Conservation (phyloP, 2,888 invertebrate genomes). For the Oxytorus armatus region DNA sequence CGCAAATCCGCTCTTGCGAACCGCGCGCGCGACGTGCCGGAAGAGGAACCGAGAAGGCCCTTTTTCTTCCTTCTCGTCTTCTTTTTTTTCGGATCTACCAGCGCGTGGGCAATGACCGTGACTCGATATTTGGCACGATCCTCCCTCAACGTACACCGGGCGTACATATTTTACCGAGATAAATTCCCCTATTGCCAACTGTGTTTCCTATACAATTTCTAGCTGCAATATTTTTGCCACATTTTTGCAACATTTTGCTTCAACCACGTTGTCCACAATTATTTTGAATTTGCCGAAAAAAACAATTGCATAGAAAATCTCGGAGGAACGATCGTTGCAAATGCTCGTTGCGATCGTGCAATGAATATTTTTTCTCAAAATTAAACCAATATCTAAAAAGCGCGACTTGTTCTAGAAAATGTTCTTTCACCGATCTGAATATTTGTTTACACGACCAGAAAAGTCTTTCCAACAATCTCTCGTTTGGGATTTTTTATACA, state of each 20-base stretch:
- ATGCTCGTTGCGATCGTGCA: no score
- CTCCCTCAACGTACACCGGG: slow-evolving; percentile 44
- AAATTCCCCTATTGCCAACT: neutral
- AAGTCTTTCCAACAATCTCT: no score
- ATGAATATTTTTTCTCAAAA: no score
- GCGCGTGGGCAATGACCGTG: slow-evolving; percentile 63
- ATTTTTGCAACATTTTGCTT: neutral
- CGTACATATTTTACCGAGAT: neutral
- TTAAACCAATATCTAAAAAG: no score
- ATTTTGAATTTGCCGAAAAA: no score
- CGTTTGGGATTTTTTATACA: no score
- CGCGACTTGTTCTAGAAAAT: no score
- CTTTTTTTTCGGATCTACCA: slow-evolving; percentile 5
- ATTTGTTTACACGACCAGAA: no score
- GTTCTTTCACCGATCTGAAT: no score
- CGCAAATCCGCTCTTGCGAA: slow-evolving; percentile 26
- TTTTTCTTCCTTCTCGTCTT: slow-evolving; percentile 1
- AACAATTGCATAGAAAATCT: no score
- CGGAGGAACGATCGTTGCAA: no score
- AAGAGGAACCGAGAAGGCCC: slow-evolving; percentile 7
- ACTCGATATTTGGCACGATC: slow-evolving; percentile 59
- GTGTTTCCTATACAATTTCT: neutral
- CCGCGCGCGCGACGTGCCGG: slow-evolving; percentile 16
- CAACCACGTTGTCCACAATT: no score
- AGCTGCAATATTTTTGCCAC: neutral